Conservation (phyloP, 2,113 vertebrate genomes). For the Triplophysa siluroides region DNA sequence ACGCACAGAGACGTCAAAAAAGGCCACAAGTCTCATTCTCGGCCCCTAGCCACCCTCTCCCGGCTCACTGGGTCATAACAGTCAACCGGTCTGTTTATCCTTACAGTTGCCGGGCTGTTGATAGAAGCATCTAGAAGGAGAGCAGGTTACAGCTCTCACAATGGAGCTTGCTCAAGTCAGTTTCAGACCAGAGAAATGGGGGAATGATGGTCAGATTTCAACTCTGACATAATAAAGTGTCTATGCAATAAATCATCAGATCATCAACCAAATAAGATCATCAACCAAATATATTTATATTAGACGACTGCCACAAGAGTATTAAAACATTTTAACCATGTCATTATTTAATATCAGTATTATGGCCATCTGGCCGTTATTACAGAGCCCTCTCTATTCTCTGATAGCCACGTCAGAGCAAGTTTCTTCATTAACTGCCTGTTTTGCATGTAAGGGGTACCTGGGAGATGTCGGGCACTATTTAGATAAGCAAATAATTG, state of each 20-base stretch:
- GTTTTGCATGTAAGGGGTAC: no score
- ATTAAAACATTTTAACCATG: not conserved
- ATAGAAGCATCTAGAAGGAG: constrained; percentile 31
- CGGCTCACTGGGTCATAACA: constrained; percentile 42
- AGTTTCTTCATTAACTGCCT: not conserved
- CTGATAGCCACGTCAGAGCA: not conserved
- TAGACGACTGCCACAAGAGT: no score
- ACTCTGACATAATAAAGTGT: not conserved
- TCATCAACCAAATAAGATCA: not conserved
- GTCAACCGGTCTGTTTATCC: constrained; percentile 55
- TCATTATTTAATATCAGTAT: not conserved
- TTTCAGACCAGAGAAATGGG: not conserved
- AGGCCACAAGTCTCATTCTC: not conserved
- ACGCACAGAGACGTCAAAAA: constrained; percentile 1
- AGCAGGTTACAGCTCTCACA: not conserved
- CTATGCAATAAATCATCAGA: no score
- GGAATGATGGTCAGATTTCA: not conserved
- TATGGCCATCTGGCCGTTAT: not conserved
- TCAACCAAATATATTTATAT: not conserved
- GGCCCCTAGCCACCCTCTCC: constrained; percentile 21
- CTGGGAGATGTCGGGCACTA: no score
- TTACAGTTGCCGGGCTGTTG: constrained; percentile 26
- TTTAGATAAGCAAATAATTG: no score
- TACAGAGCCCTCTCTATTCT: not conserved
- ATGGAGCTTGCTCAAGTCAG: not conserved